Evolutionary conservation across 37 sponge, comb jelly and placozoan genomes (phyloP).

Genomic region (Chondrilla cf. caribensis): DNA sequence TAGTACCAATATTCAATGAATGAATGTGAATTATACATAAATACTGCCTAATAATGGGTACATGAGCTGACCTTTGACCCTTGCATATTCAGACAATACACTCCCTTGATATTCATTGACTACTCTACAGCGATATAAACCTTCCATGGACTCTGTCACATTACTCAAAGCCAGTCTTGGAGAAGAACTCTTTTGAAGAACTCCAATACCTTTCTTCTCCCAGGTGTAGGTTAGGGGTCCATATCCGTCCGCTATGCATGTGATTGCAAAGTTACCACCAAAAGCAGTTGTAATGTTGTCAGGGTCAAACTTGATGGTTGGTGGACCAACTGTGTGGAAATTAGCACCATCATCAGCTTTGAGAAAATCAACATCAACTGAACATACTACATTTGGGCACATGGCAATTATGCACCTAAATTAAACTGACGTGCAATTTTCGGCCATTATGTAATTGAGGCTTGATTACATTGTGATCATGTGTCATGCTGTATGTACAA

Average conservation of each 20-base stretch:
- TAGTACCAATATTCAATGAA: too few species aligned
- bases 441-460: too few species aligned
- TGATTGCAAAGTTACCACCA: background rate
- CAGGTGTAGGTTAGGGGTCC: background rate
- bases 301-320: background rate
- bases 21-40: too few species aligned
- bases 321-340: background rate
- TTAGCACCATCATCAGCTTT: too few species aligned
- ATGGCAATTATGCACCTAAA: too few species aligned
- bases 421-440: too few species aligned
- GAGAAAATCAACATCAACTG: too few species aligned
- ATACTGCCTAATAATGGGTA: too few species aligned
- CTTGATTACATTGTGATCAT: too few species aligned
- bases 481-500: too few species aligned
- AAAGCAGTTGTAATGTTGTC: background rate
- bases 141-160: background rate
- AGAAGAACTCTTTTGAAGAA: background rate
- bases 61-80: background rate
- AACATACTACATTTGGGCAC: too few species aligned
- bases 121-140: background rate
- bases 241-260: background rate
- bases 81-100: background rate
- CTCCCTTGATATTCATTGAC: background rate
- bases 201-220: slow-evolving; percentile 4
- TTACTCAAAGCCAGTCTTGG: background rate